A percentile compares a stretch with the other conserved stretches of the same genome.
Evolutionary conservation across 2,797 vertebrate genomes (phyloP).

Genomic region (Astyanax mexicanus): DNA sequence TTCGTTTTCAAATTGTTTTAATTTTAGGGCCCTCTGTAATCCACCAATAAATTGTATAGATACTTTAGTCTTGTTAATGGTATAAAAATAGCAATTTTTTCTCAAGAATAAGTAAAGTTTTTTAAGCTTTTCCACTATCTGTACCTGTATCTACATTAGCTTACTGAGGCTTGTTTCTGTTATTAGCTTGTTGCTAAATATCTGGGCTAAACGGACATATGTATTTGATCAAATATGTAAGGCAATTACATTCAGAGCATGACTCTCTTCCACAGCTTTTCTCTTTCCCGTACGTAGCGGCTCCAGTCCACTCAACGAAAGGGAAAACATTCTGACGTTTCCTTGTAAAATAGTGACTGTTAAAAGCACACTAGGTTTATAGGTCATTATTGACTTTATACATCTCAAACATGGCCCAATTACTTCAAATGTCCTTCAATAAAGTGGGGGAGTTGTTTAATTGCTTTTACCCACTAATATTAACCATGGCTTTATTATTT

Average conservation of each 20-base stretch:
- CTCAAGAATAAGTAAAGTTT: too few relatives aligned
- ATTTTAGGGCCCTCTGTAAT: too few relatives aligned
- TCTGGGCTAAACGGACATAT: not conserved
- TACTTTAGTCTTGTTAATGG: too few relatives aligned
- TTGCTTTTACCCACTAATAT: conserved; percentile 53
- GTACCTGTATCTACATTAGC: not conserved
- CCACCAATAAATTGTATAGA: too few relatives aligned
- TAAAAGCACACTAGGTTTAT: conserved; percentile 61
- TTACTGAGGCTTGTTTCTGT: not conserved
- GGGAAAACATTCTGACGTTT: conserved; percentile 63
- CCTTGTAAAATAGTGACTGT: conserved; percentile 62
- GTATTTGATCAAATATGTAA: not conserved
- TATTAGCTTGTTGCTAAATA: not conserved
- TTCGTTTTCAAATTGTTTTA: too few relatives aligned
- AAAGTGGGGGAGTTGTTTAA: conserved; percentile 48
- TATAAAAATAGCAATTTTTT: too few relatives aligned
- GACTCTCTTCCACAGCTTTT: not conserved
- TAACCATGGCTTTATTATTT: conserved; percentile 49
- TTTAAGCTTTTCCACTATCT: too few relatives aligned
- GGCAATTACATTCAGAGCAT: not conserved
- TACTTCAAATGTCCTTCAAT: conserved; percentile 52
- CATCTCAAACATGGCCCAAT: conserved; percentile 51
- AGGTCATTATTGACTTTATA: conserved; percentile 55
- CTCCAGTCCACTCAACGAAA: conserved; percentile 44
- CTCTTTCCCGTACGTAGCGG: conserved; percentile 56